Percentiles rank a stretch among this genome's conserved stretches.
These are phyloP conservation scores for Drosophila seclusa DNA, from an alignment of 2,888 invertebrate species.

Conservation along the genomic window DNA sequence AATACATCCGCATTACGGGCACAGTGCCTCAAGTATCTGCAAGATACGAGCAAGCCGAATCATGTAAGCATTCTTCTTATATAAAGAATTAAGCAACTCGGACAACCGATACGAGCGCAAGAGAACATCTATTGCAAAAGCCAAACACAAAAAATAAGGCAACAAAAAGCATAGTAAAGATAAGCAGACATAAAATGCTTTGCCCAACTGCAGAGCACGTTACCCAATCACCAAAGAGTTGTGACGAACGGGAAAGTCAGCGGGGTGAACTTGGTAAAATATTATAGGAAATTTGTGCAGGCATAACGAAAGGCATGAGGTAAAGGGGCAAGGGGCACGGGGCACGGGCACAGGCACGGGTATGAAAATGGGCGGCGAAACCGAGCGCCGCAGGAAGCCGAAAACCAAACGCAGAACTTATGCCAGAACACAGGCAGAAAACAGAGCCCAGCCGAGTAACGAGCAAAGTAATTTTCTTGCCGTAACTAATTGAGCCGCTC, in stretches of 20 bases:
- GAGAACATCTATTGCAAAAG: slow-evolving; percentile 53
- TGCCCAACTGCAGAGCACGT: slow-evolving; percentile 44
- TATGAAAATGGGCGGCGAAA: slow-evolving; percentile 11
- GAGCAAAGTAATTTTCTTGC: slow-evolving; percentile 71
- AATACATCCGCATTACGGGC: slow-evolving; percentile 78
- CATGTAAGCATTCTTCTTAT: slow-evolving; percentile 56
- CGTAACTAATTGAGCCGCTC: slow-evolving; percentile 77
- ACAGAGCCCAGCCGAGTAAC: slow-evolving; percentile 30
- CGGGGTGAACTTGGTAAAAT: slow-evolving; percentile 32
- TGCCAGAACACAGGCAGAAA: slow-evolving; percentile 7
- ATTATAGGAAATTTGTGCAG: slow-evolving; percentile 48
- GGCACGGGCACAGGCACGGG: background rate
- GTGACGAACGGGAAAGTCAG: background rate
- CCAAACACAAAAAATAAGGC: slow-evolving; percentile 13
- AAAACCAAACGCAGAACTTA: slow-evolving; percentile 49
- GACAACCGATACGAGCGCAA: slow-evolving; percentile 30
- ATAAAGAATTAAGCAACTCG: slow-evolving; percentile 58
- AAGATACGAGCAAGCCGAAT: slow-evolving; percentile 59
- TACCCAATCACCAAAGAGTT: slow-evolving; percentile 30
- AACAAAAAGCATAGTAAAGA: slow-evolving; percentile 20
- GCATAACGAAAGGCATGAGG: slow-evolving; percentile 14
- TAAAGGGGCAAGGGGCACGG: slow-evolving; percentile 1
- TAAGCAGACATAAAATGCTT: slow-evolving; percentile 47
- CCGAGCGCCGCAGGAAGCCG: slow-evolving; percentile 52
- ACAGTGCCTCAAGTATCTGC: slow-evolving; percentile 61